Evolutionary conservation across 1,140 invertebrate species (phyloP).

Genomic region (Diplogasteroides magnus): DNA sequence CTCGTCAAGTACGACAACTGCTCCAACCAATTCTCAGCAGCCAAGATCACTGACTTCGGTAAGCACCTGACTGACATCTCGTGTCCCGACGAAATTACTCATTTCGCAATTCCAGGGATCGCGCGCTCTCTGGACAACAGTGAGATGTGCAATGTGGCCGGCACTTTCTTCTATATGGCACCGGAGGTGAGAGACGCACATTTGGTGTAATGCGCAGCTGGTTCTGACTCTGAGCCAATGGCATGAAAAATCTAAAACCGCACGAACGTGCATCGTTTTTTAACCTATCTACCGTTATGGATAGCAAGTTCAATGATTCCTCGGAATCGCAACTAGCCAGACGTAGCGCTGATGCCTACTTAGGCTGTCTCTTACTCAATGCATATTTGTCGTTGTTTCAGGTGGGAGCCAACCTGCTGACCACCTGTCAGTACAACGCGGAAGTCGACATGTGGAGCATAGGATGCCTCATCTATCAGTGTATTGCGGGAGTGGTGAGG

Average conservation of each 20-base stretch:
- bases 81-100: neutral
- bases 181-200: slow-evolving; percentile 31
- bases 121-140: slow-evolving; percentile 27
- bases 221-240: too few relatives aligned
- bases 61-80: neutral
- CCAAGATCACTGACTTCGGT: slow-evolving; percentile 53
- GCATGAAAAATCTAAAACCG: too few relatives aligned
- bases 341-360: too few relatives aligned
- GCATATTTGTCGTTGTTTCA: too few relatives aligned
- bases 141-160: slow-evolving; percentile 49
- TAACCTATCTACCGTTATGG: too few relatives aligned
- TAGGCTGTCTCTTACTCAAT: too few relatives aligned
- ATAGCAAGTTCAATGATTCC: too few relatives aligned
- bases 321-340: too few relatives aligned
- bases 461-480: slow-evolving; percentile 47
- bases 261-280: too few relatives aligned
- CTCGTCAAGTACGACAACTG: slow-evolving; percentile 31
- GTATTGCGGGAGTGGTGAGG: slow-evolving; percentile 42
- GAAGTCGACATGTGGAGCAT: slow-evolving; percentile 51
- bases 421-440: slow-evolving; percentile 41
- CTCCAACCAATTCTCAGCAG: slow-evolving; percentile 32
- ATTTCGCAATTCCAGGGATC: slow-evolving; percentile 37
- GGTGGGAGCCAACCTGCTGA: slow-evolving; percentile 47
- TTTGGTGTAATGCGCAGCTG: neutral
- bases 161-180: slow-evolving; percentile 49